Evolutionary conservation across 2,888 invertebrate species (phyloP).

Genomic region (Drosophila maculinotata): DNA sequence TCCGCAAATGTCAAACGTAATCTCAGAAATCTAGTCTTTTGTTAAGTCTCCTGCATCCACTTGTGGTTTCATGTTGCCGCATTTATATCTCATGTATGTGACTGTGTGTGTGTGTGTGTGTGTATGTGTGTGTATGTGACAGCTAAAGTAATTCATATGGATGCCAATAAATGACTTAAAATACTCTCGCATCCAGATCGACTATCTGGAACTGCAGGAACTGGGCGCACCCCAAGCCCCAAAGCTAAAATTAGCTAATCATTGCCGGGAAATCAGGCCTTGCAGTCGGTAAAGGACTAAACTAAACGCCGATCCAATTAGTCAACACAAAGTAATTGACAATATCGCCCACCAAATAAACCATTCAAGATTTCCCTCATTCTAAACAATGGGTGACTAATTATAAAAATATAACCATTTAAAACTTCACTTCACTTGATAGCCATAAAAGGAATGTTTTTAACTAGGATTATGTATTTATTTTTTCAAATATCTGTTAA

Average conservation of each 20-base stretch:
- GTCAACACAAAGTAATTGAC: conserved; percentile 50
- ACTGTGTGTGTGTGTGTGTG: conserved; percentile 10
- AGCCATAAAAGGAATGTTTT: background rate
- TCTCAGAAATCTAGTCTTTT: conserved; percentile 69
- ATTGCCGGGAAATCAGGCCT: conserved; percentile 36
- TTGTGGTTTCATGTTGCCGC: conserved; percentile 40
- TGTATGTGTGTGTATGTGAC: conserved; percentile 29
- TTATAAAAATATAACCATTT: conserved; percentile 1
- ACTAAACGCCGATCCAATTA: conserved; percentile 41
- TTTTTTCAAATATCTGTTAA: too few relatives aligned
- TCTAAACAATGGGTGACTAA: conserved; percentile 20
- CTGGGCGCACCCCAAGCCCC: conserved; percentile 31
- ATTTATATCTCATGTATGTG: conserved; percentile 43
- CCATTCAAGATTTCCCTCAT: too few relatives aligned
- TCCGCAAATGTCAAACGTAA: conserved; percentile 70
- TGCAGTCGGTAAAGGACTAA: conserved; percentile 12
- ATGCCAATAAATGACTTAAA: conserved; percentile 68
- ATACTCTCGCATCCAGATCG: conserved; percentile 58
- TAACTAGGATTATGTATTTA: too few relatives aligned
- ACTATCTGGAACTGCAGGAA: conserved; percentile 43
- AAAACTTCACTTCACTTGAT: background rate
- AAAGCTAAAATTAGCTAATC: conserved; percentile 57
- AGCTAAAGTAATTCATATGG: conserved; percentile 48
- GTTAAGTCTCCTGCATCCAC: conserved; percentile 46
- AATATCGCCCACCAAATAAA: conserved; percentile 43